Conservation (phyloP, 2,797 vertebrate species). For the Neostethus bicornis region DNA sequence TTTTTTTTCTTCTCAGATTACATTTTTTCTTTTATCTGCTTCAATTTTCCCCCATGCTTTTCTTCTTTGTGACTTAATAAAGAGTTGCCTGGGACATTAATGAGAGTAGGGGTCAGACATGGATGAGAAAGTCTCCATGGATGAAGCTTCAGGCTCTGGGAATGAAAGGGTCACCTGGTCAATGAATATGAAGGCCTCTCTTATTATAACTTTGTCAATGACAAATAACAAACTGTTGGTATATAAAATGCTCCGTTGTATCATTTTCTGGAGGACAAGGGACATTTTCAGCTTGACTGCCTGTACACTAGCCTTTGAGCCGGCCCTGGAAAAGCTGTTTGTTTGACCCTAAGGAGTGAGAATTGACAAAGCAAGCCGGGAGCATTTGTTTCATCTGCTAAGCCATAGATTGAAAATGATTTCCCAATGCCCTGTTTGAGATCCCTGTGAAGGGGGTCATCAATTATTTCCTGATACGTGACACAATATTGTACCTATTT, state of each 20-base stretch:
- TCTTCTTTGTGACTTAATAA: constrained; percentile 48
- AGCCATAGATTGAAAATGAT: constrained; percentile 88
- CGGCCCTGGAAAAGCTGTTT: constrained; percentile 85
- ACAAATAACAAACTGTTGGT: constrained; percentile 85
- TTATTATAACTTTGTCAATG: constrained; percentile 85
- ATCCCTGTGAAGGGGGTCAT: constrained; percentile 83
- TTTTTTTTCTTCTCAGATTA: too few species aligned
- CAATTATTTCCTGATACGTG: constrained; percentile 86
- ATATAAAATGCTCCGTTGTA: constrained; percentile 84
- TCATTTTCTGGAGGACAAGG: constrained; percentile 85
- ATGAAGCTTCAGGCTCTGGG: constrained; percentile 63
- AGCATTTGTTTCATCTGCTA: constrained; percentile 87
- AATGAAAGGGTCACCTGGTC: constrained; percentile 77
- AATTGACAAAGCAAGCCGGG: constrained; percentile 86
- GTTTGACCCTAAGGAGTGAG: constrained; percentile 87
- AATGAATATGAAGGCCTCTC: constrained; percentile 82
- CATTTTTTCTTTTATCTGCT: neutral
- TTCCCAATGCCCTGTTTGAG: constrained; percentile 84
- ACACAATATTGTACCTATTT: constrained; percentile 82
- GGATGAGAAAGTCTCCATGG: constrained; percentile 30
- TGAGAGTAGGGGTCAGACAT: constrained; percentile 47
- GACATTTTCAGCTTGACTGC: constrained; percentile 87
- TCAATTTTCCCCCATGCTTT: neutral
- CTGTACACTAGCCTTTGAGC: constrained; percentile 76
- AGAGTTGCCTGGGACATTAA: constrained; percentile 45